phyloP scores from a whole-genome alignment of 2,797 vertebrate species.

The Manis crassicaudata region DNA sequence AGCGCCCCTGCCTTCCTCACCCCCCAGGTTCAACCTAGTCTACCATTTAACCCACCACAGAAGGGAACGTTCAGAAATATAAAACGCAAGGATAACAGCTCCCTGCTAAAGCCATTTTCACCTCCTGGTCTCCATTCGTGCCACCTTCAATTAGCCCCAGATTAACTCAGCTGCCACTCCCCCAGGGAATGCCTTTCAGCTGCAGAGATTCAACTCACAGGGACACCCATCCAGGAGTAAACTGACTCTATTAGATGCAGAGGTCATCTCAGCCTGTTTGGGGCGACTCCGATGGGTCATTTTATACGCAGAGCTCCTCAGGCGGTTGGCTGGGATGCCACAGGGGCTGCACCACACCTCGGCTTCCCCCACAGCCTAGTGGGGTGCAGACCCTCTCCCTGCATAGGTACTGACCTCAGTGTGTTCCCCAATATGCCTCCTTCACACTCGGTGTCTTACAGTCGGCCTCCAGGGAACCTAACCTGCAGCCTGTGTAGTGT shows the following conservation, averaged over 20 bases:
- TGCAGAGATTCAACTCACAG: not conserved
- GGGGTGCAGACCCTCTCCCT: not conserved
- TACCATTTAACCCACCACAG: not conserved
- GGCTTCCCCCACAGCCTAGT: not conserved
- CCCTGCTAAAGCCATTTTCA: not conserved
- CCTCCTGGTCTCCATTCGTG: not conserved
- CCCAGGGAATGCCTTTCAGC: not conserved
- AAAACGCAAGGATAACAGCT: not conserved
- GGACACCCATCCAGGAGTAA: not conserved
- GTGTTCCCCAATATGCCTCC: not conserved
- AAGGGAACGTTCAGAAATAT: not conserved
- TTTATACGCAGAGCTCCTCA: too few species aligned
- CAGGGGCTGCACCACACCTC: not conserved
- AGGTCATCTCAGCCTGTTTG: too few species aligned
- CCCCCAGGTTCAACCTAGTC: not conserved
- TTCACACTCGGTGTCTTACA: not conserved
- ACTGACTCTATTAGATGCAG: too few species aligned
- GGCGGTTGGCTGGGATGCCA: not conserved
- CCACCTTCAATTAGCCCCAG: not conserved
- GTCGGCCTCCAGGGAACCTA: too few species aligned
- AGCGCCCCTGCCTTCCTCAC: not conserved
- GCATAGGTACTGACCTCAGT: too few species aligned
- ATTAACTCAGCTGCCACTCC: not conserved
- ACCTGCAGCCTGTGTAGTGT: too few species aligned
- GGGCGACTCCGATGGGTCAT: too few species aligned